Evolutionary conservation across 2,113 vertebrate genomes (phyloP), one percentile per base, ranked within the genome.

Genomic region (Otus sunia): DNA sequence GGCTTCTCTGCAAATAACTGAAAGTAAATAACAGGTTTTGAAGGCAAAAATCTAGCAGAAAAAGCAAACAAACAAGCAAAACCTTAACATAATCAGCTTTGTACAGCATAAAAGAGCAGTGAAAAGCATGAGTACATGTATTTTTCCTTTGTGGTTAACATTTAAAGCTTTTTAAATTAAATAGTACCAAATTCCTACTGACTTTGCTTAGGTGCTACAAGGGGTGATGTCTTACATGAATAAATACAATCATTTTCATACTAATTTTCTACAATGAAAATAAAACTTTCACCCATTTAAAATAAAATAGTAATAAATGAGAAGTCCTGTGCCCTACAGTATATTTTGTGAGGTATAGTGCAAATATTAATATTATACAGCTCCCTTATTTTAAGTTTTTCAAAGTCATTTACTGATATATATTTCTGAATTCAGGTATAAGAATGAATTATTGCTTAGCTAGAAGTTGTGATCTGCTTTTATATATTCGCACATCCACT

Each of bases 301-400:
- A 80, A 49, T 34, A 59, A 36, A 72, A 55, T n/a, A 88, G 19
- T 21, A 78, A 22, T 74, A 73, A 86, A 1, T 85, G 50, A 84
- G 22, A 75, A 32, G 29, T 60, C 5, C 19, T 74, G 19, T 8
- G 36, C 16, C 52, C 53, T 68, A 27, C 22, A 77, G 36, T 72
- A 32, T 92, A 81, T 80, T 90, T 95, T 66, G 13, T 49, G 90
- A 34, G 32, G 52, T 92, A 55, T 49, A 88, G 2, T 36, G 37
- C 18, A 96, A 29, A 56, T 18, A 68, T 93, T 90, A 90, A 68
- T 94, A 88, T 94, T 92, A 73, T 45, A 34, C 47, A 95, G n/a
- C 9, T 94, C 15, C 27, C 21, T 90, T 96, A 93, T 84, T 96
- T 87, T 76, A 60, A 34, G 55, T 94, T 96, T 93, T 71, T 91